phyloP scores from a whole-genome alignment of 2,888 invertebrate species.

The Masnerella sp. region DNA sequence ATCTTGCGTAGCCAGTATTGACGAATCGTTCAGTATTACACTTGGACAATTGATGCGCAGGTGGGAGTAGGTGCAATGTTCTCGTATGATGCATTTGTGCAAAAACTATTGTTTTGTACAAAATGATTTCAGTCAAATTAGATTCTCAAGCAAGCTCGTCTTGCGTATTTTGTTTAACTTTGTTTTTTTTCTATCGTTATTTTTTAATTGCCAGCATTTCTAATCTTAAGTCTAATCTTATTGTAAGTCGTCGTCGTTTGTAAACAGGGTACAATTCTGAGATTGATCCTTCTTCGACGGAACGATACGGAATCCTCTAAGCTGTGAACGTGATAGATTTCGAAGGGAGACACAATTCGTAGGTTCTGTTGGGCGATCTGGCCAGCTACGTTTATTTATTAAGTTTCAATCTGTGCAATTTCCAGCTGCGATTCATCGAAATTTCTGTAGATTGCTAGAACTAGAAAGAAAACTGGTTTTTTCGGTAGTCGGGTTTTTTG shows the following conservation, averaged over 20 bases:
- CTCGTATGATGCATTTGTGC: conserved; percentile 35
- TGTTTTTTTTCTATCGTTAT: conserved; percentile 21
- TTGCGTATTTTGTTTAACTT: conserved; percentile 21
- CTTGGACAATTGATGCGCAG: conserved; percentile 53
- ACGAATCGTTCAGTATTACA: conserved; percentile 60
- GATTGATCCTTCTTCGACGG: conserved; percentile 12
- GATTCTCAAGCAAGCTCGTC: conserved; percentile 17
- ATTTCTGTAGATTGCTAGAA: conserved; percentile 11
- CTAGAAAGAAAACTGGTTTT: too few relatives aligned
- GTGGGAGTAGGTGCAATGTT: conserved; percentile 58
- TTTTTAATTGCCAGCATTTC: conserved; percentile 45
- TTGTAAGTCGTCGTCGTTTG: conserved; percentile 21
- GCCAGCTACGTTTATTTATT: conserved; percentile 26
- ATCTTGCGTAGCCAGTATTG: conserved; percentile 58
- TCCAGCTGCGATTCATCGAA: conserved; percentile 18
- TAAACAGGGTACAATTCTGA: conserved; percentile 44
- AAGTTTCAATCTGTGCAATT: conserved; percentile 23
- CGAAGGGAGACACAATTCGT: too few relatives aligned
- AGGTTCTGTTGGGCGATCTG: conserved; percentile 20
- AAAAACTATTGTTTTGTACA: conserved; percentile 20
- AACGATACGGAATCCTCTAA: too few relatives aligned
- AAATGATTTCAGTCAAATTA: conserved; percentile 38
- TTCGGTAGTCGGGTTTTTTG: too few relatives aligned
- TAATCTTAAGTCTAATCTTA: conserved; percentile 37
- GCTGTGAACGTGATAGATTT: conserved; percentile 29